Conservation (phyloP, 2,888 invertebrate genomes). For the Embidobia sp. region DNA sequence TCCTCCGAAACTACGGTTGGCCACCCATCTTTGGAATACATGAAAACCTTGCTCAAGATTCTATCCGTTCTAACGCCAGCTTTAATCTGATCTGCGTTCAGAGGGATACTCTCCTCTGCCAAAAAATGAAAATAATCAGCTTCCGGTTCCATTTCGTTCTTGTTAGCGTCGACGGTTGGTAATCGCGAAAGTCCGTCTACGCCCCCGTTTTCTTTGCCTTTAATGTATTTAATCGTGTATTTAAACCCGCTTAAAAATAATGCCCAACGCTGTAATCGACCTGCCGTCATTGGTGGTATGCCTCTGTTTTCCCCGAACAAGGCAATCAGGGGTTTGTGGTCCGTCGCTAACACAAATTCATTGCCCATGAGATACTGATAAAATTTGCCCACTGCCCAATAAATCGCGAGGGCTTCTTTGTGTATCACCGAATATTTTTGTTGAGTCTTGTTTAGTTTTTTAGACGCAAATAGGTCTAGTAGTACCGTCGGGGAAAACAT, state of each 20-base stretch:
- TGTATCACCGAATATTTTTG: conserved; percentile 74
- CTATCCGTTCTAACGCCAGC: conserved; percentile 31
- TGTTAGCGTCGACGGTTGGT: background rate
- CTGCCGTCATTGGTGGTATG: conserved; percentile 42
- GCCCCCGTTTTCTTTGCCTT: conserved; percentile 38
- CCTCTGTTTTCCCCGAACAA: conserved; percentile 53
- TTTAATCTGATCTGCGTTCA: conserved; percentile 31
- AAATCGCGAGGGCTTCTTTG: conserved; percentile 75
- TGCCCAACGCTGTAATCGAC: conserved; percentile 45
- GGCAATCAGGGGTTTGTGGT: conserved; percentile 73
- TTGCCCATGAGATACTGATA: conserved; percentile 75
- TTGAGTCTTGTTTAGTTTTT: conserved; percentile 71
- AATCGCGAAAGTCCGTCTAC: conserved; percentile 53
- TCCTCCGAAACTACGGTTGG: conserved; percentile 11
- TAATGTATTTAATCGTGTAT: conserved; percentile 37
- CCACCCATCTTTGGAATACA: conserved; percentile 47
- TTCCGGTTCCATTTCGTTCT: background rate
- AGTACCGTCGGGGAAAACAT: conserved; percentile 68
- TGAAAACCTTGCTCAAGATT: conserved; percentile 43
- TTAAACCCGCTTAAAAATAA: conserved; percentile 44
- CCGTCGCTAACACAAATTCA: conserved; percentile 70
- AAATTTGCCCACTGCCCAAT: conserved; percentile 73
- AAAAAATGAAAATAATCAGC: conserved; percentile 55
- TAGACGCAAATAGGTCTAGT: conserved; percentile 72
- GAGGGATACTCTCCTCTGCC: conserved; percentile 21